phyloP scores from a whole-genome alignment of 2,888 invertebrate species.

The Bibio marci region DNA sequence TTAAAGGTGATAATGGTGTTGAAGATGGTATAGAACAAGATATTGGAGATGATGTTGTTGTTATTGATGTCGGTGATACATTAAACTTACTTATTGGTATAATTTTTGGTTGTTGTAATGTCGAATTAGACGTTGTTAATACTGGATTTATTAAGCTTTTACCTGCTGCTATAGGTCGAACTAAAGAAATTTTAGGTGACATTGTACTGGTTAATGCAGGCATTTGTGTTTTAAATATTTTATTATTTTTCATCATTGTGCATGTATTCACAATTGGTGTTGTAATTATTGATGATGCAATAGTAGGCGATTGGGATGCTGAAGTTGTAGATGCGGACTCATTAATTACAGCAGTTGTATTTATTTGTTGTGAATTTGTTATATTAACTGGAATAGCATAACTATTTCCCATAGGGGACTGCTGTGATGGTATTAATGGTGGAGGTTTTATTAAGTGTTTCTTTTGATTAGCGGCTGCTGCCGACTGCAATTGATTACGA shows the following conservation, averaged over 20 bases:
- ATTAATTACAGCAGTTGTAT: conserved; percentile 4
- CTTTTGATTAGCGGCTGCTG: conserved; percentile 8
- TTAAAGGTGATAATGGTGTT: background rate
- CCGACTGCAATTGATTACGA: conserved; percentile 8
- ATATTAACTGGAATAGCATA: conserved; percentile 18
- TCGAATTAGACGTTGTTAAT: conserved; percentile 9
- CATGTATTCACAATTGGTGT: background rate
- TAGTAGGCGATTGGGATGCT: conserved; percentile 1
- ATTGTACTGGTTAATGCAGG: conserved; percentile 7
- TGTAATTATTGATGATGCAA: background rate
- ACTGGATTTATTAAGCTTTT: conserved; percentile 12
- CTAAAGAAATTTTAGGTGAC: conserved; percentile 2
- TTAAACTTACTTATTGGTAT: conserved; percentile 5
- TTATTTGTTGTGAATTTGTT: conserved; percentile 12
- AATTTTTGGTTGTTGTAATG: conserved; percentile 10
- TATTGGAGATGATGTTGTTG: background rate
- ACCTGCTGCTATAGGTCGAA: conserved; percentile 9
- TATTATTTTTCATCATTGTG: too few species aligned
- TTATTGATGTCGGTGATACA: background rate
- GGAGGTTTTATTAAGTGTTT: conserved; percentile 10
- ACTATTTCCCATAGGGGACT: conserved; percentile 11
- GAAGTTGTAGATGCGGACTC: background rate
- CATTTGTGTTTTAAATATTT: conserved; percentile 8
- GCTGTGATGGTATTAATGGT: conserved; percentile 8
- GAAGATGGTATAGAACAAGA: background rate